Base-by-base conservation (phyloP, 2,888 invertebrate species). In the Chesias legatella region DNA sequence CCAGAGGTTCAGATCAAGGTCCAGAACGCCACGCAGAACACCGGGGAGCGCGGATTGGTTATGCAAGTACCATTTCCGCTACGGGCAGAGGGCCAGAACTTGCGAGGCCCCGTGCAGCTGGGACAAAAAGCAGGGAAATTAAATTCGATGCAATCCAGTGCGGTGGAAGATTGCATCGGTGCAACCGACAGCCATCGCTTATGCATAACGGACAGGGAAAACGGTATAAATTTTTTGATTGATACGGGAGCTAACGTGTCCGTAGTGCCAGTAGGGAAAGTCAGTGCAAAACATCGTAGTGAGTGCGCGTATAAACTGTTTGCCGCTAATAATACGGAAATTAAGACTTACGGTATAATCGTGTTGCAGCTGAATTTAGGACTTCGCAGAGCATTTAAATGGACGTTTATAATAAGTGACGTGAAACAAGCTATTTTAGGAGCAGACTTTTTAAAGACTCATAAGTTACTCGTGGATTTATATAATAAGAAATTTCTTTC, bases 361-460 rank as follows among this genome's bases (percentile, higher is more conserved):
- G 42, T 28, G 4, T 8, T 62, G 10, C 29, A 24, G 0, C 27
- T 62, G 34, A 31, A 56, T 24, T 49, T 64, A 11, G 42, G 37
- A 2, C 33, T 60, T 28, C 39, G 58, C 3, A 25, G 61, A 23
- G 25, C 52, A 5, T 60, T 45, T 32, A 11, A 23, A 0, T 64
- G 60, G 59, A 46, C 13, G 1, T 58, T 60, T 24, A 35, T 60
- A 0, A 10, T 60, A 0, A 52, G 51, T 0, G 50, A 51, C 4
- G 57, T 61, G 0, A 48, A 48, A 6, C 54, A 56, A 26, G 52
- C 57, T 0, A 60, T 60, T 4, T 1, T 60, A 0, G 60, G 61
- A 0, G 63, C 60, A 0, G 59, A 63, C 30, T 59, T 61, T 39
- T 44, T 60, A 33, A 22, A 6, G 0, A 20, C 54, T 8, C 30